Conservation (phyloP, 2,113 vertebrate genomes). For the Nycticryphes semicollaris region DNA sequence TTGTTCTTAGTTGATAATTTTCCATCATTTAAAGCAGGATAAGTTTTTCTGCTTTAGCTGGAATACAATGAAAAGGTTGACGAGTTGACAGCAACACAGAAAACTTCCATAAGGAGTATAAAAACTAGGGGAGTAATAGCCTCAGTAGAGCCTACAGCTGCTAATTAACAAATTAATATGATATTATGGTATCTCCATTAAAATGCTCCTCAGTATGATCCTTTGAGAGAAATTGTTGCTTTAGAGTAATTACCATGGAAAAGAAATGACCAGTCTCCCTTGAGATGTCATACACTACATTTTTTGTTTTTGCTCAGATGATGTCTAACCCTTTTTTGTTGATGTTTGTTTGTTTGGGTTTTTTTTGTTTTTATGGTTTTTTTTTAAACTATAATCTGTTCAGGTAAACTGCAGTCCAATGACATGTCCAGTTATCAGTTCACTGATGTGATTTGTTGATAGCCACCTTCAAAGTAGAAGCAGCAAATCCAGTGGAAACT, state of each 20-base stretch:
- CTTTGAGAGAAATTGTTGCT: not conserved
- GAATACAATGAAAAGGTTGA: not conserved
- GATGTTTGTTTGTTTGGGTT: not conserved
- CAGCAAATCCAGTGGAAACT: not conserved
- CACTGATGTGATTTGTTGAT: not conserved
- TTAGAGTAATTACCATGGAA: not conserved
- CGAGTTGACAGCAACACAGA: not conserved
- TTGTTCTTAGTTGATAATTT: not conserved
- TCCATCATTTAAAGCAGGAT: not conserved
- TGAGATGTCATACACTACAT: not conserved
- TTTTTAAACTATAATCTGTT: not conserved
- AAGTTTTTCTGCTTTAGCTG: not conserved
- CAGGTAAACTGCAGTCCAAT: not conserved
- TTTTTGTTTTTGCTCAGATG: not conserved
- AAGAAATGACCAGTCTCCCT: not conserved
- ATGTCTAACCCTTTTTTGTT: not conserved
- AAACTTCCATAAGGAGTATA: not conserved
- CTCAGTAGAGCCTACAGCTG: not conserved
- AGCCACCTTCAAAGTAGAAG: not conserved
- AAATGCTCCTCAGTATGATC: not conserved
- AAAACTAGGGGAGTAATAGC: not conserved
- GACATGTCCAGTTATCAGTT: not conserved
- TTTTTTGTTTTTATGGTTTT: no score
- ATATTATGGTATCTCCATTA: not conserved
- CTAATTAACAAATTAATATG: not conserved